Base-by-base conservation (phyloP, 2,888 invertebrate genomes). In the Malthinus seriepunctatus region DNA sequence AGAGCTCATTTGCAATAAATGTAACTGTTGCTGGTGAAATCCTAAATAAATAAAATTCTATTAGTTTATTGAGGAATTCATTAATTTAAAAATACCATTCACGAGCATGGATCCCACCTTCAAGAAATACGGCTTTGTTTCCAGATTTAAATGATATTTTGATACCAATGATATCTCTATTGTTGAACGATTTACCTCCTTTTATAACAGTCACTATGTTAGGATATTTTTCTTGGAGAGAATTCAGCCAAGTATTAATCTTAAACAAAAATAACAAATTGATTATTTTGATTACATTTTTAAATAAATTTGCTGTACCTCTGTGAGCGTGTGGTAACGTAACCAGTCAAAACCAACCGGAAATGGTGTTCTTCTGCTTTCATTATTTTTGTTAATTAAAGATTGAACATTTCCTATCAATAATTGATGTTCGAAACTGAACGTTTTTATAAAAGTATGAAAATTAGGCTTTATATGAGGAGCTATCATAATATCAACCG, bases 1-100 rank as follows among this genome's bases (percentile, higher is more conserved):
- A 74, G 10, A 91, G 76, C 73, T 89, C 82, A 65, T 90, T 86
- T 15, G 91, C 84, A 47, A 91, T 83, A 78, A 66, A 78, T 1
- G 76, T 74, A 31, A 64, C 67, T 1, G 71, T 71, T 8, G 78
- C 76, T 9, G 73, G 71, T n/a, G 71, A 63, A 38, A 78, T 75
- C 76, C 77, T 77, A 52, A 45, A 72, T 69, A 23, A n/a, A 9
- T n/a, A 15, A 8, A 10, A 23, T 15, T 44, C 35, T n/a, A 9
- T 10, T 3, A n/a, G 15, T 33, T n/a, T 11, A 10, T 6, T 5
- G 11, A 32, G 23, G 11, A n/a, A n/a, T n/a, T n/a, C n/a, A n/a
- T n/a, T n/a, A n/a, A n/a, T 5, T 32, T 8, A 9, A 8, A 1
- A 12, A 35, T 68, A 77, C 78, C 78, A 78, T 74, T 78, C 78